phyloP scores from a whole-genome alignment of 1,140 invertebrate genomes.

The Brachystomella parvula region DNA sequence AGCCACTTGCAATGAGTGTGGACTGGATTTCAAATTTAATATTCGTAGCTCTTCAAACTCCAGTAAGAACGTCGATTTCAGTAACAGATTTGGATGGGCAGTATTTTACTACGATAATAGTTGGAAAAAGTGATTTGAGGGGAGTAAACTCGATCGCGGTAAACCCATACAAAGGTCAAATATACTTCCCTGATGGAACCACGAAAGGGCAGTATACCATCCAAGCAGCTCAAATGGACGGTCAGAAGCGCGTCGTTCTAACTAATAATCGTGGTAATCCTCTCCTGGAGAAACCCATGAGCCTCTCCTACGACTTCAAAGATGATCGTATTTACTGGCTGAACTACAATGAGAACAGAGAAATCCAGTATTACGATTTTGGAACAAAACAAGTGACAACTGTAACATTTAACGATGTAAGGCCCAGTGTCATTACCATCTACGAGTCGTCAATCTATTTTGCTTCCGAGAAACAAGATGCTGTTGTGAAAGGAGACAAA shows the following conservation, averaged over 20 bases:
- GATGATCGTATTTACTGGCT: conserved; percentile 58
- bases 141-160: conserved; percentile 53
- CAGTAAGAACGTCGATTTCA: conserved; percentile 26
- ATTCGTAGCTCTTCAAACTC: conserved; percentile 34
- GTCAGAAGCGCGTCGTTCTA: conserved; percentile 43
- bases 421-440: conserved; percentile 52
- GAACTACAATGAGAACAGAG: conserved; percentile 40
- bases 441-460: conserved; percentile 53
- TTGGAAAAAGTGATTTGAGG: conserved; percentile 36
- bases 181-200: conserved; percentile 52
- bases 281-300: conserved; percentile 41
- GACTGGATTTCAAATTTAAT: conserved; percentile 62
- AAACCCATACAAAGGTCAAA: conserved; percentile 57
- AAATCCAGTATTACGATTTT: conserved; percentile 59
- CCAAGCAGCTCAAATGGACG: conserved; percentile 53
- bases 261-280: conserved; percentile 41
- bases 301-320: conserved; percentile 54
- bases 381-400: conserved; percentile 43
- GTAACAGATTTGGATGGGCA: conserved; percentile 60
- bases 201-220: conserved; percentile 47
- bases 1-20: conserved; percentile 54
- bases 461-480: conserved; percentile 50
- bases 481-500: conserved; percentile 53
- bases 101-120: conserved; percentile 50
- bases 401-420: conserved; percentile 42